phyloP scores from a whole-genome alignment of 2,888 invertebrate species.

The Noctua janthina region DNA sequence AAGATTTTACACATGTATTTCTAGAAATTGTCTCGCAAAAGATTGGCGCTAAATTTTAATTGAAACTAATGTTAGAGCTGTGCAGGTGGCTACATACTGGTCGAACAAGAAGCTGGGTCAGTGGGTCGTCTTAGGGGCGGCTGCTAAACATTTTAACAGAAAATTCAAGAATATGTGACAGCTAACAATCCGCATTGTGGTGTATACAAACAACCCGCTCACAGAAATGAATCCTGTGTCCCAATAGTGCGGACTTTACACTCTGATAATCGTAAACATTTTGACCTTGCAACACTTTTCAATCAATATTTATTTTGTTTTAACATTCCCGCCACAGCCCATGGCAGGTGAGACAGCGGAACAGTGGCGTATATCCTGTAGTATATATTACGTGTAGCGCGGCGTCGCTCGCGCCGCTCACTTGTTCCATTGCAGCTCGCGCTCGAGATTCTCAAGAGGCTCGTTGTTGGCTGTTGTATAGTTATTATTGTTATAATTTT shows the following conservation, averaged over 20 bases:
- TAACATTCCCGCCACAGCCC: slow-evolving; percentile 18
- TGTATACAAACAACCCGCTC: not conserved
- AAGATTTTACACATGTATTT: not conserved
- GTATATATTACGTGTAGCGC: slow-evolving; percentile 66
- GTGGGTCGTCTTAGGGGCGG: no score
- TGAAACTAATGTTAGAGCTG: no score
- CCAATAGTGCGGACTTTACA: not conserved
- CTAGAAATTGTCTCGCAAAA: no score
- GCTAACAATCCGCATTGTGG: not conserved
- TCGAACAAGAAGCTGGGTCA: no score
- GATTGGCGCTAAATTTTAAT: no score
- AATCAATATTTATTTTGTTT: not conserved
- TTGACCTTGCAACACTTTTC: slow-evolving; percentile 9
- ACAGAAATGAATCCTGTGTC: not conserved
- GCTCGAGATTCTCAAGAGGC: slow-evolving; percentile 88
- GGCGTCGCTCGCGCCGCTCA: slow-evolving; percentile 71
- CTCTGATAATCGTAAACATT: slow-evolving; percentile 1
- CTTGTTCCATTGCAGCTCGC: slow-evolving; percentile 85
- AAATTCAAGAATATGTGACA: not conserved
- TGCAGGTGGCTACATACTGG: no score
- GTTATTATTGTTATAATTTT: slow-evolving; percentile 40
- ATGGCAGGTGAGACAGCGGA: slow-evolving; percentile 43
- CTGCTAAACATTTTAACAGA: not conserved
- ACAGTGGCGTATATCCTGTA: slow-evolving; percentile 49
- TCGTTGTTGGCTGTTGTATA: slow-evolving; percentile 86